Evolutionary conservation across 2,113 vertebrate species (phyloP), one percentile per base, ranked within the genome.

Genomic region (Astur gentilis): DNA sequence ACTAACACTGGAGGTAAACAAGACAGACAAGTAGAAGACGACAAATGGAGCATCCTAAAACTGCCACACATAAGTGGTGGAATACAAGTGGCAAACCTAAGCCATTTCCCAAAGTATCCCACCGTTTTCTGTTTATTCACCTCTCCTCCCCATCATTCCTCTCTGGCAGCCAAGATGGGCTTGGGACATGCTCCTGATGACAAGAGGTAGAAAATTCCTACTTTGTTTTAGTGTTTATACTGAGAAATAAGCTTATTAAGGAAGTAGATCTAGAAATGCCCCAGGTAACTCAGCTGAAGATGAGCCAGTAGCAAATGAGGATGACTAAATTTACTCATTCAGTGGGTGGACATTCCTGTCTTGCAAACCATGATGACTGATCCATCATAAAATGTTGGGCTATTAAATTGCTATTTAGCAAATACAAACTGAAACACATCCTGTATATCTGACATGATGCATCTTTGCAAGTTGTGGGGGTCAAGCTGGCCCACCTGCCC

Each of bases 301-400:
- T 18, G 45, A 95, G 65, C 60, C 10, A 4, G 31, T 60, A 62
- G n/a, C 69, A 80, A 94, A 79, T 45, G 69, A 85, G 40, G 47
- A 57, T 80, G 45, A 69, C 91, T 97, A 92, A 89, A 97, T 97
- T 85, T 93, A 93, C 83, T 95, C 73, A 77, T 62, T 77, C 75
- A 62, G 92, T 96, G 95, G 90, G 93, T 96, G 92, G 95, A 94
- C 92, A 47, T 91, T 91, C 81, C 87, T 94, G 70, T 93, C 91
- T 95, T 73, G 81, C 81, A 95, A 95, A 95, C 62, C 31, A 31
- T 2, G 42, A 58, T 65, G 73, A 85, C 34, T 79, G 91, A 95
- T 89, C 66, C 70, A 65, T 79, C 58, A 69, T 44, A 38, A 87
- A 77, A 87, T 66, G 10, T 22, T 83, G 62, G 77, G 62, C 66